Evolutionary conservation across 2,113 vertebrate genomes (phyloP), one percentile per base, ranked within the genome.

Genomic region (Aplodontia rufa): DNA sequence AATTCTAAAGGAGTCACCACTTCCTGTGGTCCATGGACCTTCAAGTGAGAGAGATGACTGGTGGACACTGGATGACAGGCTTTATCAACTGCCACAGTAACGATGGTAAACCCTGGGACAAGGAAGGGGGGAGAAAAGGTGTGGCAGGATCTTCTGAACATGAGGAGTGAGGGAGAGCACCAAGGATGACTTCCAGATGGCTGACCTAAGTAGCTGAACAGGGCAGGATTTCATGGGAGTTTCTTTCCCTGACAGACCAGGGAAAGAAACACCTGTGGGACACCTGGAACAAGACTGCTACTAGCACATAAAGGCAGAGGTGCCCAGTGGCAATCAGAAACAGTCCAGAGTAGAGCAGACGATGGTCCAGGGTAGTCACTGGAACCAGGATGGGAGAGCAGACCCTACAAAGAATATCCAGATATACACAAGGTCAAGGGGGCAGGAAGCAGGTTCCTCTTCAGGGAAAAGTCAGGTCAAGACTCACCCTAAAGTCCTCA

Each of bases 181-280:
- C 72, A 9, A 13, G 8, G 37, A n/a, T 3, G 49, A 24, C 42
- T 82, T 76, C 60, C 75, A 51, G 75, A 6, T 0, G 1, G 49
- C 24, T 35, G 62, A 49, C 40, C n/a, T 8, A 8, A 26, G n/a
- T 13, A 53, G 11, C 32, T 5, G 20, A 40, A 37, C 76, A 20
- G 26, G 0, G 13, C 64, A 16, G 1, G 35, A 40, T 11, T 79
- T 81, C 9, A 62, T 1, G 1, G 76, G 42, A 8, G 16, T n/a
- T n/a, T n/a, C n/a, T n/a, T n/a, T n/a, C n/a, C n/a, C n/a, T 0
- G 64, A 42, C 3, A 16, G 58, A 28, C 64, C 9, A 3, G 3
- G 30, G 42, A 35, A 47, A 68, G 76, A 66, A 79, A 42, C 35
- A 37, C 19, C 74, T 32, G 17, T 0, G n/a, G 47, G 28, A 53